Evolutionary conservation across 2,888 invertebrate genomes (phyloP).

Genomic region (Tenthredo mesomela): DNA sequence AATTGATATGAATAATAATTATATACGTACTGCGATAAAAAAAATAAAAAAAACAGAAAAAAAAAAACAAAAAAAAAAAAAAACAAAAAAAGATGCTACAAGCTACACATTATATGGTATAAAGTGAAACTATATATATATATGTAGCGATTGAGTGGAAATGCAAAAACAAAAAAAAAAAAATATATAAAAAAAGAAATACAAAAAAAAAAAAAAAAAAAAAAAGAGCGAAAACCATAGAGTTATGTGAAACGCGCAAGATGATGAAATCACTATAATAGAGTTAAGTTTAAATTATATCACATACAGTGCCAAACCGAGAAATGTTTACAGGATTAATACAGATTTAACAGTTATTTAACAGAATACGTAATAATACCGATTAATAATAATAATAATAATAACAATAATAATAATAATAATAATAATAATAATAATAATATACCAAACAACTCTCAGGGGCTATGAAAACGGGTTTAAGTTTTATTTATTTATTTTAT

Average conservation of each 20-base stretch:
- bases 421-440: background rate
- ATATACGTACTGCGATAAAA: constrained; percentile 51
- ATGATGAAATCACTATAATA: background rate
- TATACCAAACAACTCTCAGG: background rate
- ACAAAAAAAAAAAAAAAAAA: background rate
- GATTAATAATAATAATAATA: background rate
- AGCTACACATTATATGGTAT: constrained; percentile 8
- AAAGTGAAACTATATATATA: background rate
- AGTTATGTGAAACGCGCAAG: background rate
- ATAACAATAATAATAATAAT: background rate
- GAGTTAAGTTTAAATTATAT: constrained; percentile 51
- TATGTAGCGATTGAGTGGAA: background rate
- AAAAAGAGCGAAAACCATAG: constrained; percentile 11
- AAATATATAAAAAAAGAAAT: constrained; percentile 29
- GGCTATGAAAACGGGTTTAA: constrained; percentile 13
- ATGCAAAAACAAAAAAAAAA: background rate
- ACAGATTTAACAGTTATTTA: background rate
- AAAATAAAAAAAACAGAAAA: background rate
- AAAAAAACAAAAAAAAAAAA: background rate
- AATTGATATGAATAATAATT: constrained; percentile 16
- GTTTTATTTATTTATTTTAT: constrained; percentile 4
- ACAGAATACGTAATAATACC: background rate
- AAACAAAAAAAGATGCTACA: background rate
- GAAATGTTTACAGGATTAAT: constrained; percentile 15
- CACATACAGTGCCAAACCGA: constrained; percentile 69